A percentile compares a stretch with the other conserved stretches of the same genome.
Conservation (phyloP, 2,113 vertebrate species). For the Ariopsis seemanni region DNA sequence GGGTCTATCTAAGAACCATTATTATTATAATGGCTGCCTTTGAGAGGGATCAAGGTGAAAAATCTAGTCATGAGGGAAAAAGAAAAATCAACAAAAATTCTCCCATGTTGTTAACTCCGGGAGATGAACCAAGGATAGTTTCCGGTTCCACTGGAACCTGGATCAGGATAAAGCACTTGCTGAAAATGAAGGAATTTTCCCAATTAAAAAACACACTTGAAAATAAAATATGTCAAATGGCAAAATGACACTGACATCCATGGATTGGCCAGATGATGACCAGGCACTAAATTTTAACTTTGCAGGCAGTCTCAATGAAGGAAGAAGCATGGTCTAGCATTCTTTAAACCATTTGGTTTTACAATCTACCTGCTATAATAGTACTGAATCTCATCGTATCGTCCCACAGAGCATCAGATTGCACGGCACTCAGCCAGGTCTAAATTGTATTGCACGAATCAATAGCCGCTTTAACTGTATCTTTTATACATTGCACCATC, state of each 20-base stretch:
- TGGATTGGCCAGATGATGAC: not conserved
- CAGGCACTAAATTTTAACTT: not conserved
- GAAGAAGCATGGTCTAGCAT: not conserved
- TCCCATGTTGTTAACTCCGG: not conserved
- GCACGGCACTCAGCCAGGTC: not conserved
- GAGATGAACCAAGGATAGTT: not conserved
- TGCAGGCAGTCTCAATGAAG: not conserved
- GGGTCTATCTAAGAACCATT: conserved; percentile 12
- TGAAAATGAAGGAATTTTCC: not conserved
- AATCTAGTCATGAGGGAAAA: not conserved
- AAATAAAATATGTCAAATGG: no score
- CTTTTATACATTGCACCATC: not conserved
- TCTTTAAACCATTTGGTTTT: not conserved
- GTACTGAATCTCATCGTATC: not conserved
- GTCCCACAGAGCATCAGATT: not conserved
- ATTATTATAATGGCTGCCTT: conserved; percentile 30
- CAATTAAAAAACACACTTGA: not conserved
- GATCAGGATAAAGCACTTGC: not conserved
- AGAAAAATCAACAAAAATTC: not conserved
- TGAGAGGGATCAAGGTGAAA: conserved; percentile 12
- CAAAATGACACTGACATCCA: no score
- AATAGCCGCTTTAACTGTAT: not conserved
- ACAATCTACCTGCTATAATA: not conserved
- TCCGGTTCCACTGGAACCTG: not conserved
- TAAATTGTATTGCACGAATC: not conserved